A percentile compares a stretch with the other conserved stretches of the same genome.
Conservation (phyloP, 2,797 vertebrate species). For the Holocentrus rufus region DNA sequence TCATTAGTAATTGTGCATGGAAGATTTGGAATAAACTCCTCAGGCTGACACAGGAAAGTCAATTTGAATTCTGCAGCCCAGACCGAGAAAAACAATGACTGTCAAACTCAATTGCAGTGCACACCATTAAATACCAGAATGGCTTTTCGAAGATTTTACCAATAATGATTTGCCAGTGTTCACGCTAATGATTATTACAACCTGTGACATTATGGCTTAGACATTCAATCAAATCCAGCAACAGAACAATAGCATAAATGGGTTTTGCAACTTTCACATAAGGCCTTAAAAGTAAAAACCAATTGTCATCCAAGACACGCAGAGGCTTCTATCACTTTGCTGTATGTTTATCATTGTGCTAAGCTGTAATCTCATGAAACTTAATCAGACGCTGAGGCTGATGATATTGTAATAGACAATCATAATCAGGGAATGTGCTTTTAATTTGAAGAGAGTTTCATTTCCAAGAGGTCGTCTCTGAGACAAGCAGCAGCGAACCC, state of each 20-base stretch:
- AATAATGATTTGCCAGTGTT: neutral
- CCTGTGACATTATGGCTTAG: constrained; percentile 2
- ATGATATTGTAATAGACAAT: constrained; percentile 13
- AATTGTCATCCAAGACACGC: neutral
- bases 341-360: neutral
- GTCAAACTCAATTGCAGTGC: neutral
- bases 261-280: neutral
- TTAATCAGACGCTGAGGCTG: neutral
- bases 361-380: constrained; percentile 1
- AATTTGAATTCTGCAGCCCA: neutral
- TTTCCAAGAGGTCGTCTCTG: neutral
- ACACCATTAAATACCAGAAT: neutral
- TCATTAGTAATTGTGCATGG: no score
- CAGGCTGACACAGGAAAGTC: neutral
- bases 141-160: neutral
- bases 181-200: neutral
- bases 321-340: constrained; percentile 1
- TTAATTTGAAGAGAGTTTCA: constrained; percentile 3
- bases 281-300: neutral
- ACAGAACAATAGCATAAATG: neutral
- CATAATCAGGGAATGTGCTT: constrained; percentile 4
- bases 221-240: neutral
- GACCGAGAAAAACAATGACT: neutral
- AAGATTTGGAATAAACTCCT: neutral
- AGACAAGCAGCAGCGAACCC: neutral